phyloP scores from a whole-genome alignment of 2,888 invertebrate species.

The Ennomos fuscantarius region DNA sequence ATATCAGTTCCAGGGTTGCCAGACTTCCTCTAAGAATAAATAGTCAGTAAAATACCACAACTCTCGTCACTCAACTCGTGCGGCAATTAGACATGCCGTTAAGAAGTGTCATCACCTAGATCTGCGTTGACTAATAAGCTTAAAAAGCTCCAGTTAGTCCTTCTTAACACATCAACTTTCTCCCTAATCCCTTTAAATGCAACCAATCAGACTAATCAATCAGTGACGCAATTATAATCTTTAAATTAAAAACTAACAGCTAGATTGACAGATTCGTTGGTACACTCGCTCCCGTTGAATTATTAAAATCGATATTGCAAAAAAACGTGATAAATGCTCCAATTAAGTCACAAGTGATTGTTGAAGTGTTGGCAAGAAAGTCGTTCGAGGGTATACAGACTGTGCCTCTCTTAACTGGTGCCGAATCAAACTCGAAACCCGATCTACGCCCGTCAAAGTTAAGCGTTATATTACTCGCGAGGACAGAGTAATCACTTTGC shows the following conservation, averaged over 20 bases:
- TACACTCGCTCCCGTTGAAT: slow-evolving; percentile 40
- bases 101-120: slow-evolving; percentile 7
- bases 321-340: slow-evolving; percentile 58
- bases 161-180: slow-evolving; percentile 47
- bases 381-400: slow-evolving; percentile 39
- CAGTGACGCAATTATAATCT: slow-evolving; percentile 51
- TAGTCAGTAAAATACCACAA: too few relatives aligned
- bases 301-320: slow-evolving; percentile 51
- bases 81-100: not conserved
- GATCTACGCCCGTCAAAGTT: slow-evolving; percentile 48
- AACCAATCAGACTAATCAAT: slow-evolving; percentile 35
- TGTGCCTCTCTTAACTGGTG: slow-evolving; percentile 9
- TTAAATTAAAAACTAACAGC: slow-evolving; percentile 47
- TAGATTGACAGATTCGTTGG: slow-evolving; percentile 61
- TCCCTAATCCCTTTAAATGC: slow-evolving; percentile 55
- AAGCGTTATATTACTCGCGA: slow-evolving; percentile 45
- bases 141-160: slow-evolving; percentile 8
- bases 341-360: slow-evolving; percentile 66
- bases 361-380: slow-evolving; percentile 55
- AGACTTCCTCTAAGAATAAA: not conserved
- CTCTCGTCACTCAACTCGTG: too few relatives aligned
- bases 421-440: slow-evolving; percentile 49
- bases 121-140: not conserved
- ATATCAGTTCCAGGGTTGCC: slow-evolving; percentile 47
- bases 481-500: slow-evolving; percentile 46